These are phyloP conservation scores for Rhinolophus sinicus DNA, from an alignment of 2,113 vertebrate species.

Conservation along the genomic window DNA sequence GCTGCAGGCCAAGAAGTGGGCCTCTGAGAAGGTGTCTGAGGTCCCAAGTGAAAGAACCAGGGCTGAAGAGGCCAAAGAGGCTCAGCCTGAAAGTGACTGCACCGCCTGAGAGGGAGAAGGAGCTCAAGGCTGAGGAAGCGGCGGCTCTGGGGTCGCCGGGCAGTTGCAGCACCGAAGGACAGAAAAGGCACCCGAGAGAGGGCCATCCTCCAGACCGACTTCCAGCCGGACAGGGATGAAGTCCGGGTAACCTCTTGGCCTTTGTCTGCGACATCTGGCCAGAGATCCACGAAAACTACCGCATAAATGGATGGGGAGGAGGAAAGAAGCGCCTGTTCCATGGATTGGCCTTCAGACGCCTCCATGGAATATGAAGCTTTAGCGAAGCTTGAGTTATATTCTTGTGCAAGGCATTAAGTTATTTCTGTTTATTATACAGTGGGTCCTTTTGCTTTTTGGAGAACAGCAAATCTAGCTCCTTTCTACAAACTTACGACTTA, in stretches of 20 bases:
- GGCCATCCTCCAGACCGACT: constrained; percentile 91
- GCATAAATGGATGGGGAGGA: constrained; percentile 88
- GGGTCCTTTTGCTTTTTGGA: constrained; percentile 42
- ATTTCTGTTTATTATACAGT: constrained; percentile 78
- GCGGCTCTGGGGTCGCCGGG: constrained; percentile 95
- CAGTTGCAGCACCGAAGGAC: constrained; percentile 95
- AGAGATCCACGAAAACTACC: constrained; percentile 96
- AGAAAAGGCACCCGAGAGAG: constrained; percentile 93
- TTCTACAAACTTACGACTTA: constrained; percentile 47
- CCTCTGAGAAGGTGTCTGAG: no score
- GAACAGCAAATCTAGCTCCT: constrained; percentile 50
- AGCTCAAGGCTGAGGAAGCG: no score
- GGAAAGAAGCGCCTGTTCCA: not conserved
- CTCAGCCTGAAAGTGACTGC: no score
- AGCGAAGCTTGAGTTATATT: constrained; percentile 50
- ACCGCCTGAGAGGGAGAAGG: no score
- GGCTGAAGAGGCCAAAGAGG: no score
- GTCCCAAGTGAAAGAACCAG: no score
- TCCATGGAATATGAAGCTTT: constrained; percentile 66
- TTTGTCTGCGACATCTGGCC: constrained; percentile 95
- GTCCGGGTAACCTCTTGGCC: constrained; percentile 80
- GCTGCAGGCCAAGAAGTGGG: no score
- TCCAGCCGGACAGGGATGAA: constrained; percentile 90
- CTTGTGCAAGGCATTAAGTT: constrained; percentile 76
- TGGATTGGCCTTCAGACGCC: not conserved